phyloP scores from a whole-genome alignment of 2,797 vertebrate species.

The Gymnodraco acuticeps region DNA sequence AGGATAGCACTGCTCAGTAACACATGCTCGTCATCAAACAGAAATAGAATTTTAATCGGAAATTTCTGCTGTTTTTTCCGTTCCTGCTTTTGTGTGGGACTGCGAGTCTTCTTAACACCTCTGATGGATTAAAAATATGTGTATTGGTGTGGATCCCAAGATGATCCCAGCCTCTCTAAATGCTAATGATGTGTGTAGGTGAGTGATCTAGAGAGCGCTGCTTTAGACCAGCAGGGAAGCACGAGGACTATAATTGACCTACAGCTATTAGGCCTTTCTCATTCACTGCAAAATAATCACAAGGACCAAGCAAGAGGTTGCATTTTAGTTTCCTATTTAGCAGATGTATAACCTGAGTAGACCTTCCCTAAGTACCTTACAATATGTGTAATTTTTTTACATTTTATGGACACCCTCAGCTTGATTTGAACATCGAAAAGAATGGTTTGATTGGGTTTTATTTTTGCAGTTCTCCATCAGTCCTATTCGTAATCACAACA shows the following conservation, averaged over 20 bases:
- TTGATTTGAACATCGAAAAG: neutral
- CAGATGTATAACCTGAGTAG: constrained; percentile 7
- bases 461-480: neutral
- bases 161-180: constrained; percentile 75
- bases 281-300: constrained; percentile 31
- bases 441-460: neutral
- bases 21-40: constrained; percentile 34
- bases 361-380: neutral
- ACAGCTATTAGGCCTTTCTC: constrained; percentile 13
- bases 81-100: constrained; percentile 44
- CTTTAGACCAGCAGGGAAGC: constrained; percentile 50
- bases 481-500: no score
- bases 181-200: constrained; percentile 74
- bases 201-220: constrained; percentile 33
- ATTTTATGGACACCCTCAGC: neutral
- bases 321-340: constrained; percentile 12
- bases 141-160: constrained; percentile 38
- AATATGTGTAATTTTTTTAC: neutral
- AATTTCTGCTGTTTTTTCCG: constrained; percentile 37
- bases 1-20: constrained; percentile 4
- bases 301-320: constrained; percentile 16
- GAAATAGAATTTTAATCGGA: constrained; percentile 57
- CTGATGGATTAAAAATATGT: constrained; percentile 33
- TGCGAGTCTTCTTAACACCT: constrained; percentile 32
- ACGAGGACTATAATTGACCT: constrained; percentile 25